Conservation (phyloP, 2,888 invertebrate genomes). For the Machimus rusticus region DNA sequence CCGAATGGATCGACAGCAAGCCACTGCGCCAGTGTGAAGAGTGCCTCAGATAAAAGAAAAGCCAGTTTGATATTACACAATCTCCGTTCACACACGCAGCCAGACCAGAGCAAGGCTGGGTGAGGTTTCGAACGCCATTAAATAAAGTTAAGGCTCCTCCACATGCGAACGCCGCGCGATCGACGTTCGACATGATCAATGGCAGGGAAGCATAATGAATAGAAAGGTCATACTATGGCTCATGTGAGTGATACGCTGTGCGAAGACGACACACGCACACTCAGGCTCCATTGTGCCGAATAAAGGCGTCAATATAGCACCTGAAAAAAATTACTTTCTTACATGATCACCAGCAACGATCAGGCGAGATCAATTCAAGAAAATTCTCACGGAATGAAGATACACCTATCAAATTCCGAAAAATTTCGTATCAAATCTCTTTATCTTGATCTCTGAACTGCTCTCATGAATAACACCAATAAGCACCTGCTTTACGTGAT, state of each 20-base stretch:
- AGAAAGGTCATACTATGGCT: constrained; percentile 16
- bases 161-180: neutral
- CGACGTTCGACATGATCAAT: constrained; percentile 16
- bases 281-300: neutral
- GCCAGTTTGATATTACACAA: constrained; percentile 26
- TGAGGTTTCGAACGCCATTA: constrained; percentile 16
- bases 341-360: neutral
- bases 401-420: neutral
- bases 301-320: neutral
- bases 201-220: constrained; percentile 2
- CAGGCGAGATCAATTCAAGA: neutral
- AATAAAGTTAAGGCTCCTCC: neutral
- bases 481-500: neutral
- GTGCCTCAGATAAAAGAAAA: constrained; percentile 19
- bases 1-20: neutral
- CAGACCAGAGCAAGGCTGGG: neutral
- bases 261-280: neutral
- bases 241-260: neutral
- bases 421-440: neutral
- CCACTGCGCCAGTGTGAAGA: neutral
- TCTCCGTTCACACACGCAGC: neutral
- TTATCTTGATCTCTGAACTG: neutral
- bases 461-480: neutral
- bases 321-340: neutral
- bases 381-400: neutral